Evolutionary conservation across 2,888 invertebrate species (phyloP).

Genomic region (Eristalis tenax): DNA sequence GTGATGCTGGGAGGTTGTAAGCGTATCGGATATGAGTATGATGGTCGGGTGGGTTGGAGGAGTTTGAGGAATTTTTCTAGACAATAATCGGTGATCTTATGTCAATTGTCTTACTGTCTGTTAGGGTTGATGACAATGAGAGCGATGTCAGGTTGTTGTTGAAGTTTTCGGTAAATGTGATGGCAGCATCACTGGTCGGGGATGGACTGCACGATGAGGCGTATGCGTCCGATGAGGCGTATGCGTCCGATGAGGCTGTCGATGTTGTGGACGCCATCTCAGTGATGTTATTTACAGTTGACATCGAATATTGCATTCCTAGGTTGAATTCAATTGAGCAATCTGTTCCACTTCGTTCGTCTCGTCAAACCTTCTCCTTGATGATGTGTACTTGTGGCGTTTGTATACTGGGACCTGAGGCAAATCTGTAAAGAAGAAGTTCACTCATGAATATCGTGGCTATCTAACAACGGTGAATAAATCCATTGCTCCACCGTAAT

Average conservation of each 20-base stretch:
- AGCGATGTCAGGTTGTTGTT: slow-evolving; percentile 79
- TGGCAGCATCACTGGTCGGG: slow-evolving; percentile 63
- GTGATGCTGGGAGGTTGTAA: neutral
- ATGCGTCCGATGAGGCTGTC: slow-evolving; percentile 75
- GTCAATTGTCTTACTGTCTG: slow-evolving; percentile 80
- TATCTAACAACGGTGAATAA: no score
- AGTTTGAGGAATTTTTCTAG: slow-evolving; percentile 57
- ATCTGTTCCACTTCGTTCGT: slow-evolving; percentile 81
- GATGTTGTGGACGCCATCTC: slow-evolving; percentile 68
- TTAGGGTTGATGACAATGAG: slow-evolving; percentile 78
- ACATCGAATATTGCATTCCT: slow-evolving; percentile 73
- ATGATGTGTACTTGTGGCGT: slow-evolving; percentile 79
- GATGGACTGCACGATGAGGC: slow-evolving; percentile 56
- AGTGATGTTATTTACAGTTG: slow-evolving; percentile 73
- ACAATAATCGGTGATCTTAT: slow-evolving; percentile 80
- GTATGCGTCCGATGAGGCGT: slow-evolving; percentile 75
- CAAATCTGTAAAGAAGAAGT: slow-evolving; percentile 71
- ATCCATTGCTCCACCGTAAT: no score
- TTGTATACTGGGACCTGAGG: slow-evolving; percentile 76
- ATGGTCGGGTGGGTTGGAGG: slow-evolving; percentile 7
- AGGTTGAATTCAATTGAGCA: slow-evolving; percentile 79
- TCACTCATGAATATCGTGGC: no score
- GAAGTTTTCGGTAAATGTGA: slow-evolving; percentile 72
- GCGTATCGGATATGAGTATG: slow-evolving; percentile 26
- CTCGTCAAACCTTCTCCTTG: slow-evolving; percentile 81